phyloP scores from a whole-genome alignment of 2,888 invertebrate species.

The Diaprepes abbreviatus region DNA sequence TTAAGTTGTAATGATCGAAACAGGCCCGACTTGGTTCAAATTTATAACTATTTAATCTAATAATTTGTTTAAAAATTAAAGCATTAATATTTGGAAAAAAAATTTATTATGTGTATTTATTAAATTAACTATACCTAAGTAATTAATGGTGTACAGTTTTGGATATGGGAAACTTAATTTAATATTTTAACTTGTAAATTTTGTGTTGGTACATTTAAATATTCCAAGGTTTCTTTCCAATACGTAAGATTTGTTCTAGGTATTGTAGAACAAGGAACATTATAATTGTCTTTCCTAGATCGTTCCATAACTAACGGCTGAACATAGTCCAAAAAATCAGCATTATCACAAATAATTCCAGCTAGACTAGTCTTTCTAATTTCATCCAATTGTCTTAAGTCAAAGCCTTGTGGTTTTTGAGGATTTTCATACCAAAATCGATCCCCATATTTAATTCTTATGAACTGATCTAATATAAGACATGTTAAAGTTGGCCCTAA shows the following conservation, averaged over 20 bases:
- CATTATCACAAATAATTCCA: slow-evolving; percentile 82
- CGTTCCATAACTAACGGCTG: slow-evolving; percentile 81
- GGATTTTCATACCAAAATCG: slow-evolving; percentile 90
- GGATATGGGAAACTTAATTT: slow-evolving; percentile 17
- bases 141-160: no score
- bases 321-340: slow-evolving; percentile 74
- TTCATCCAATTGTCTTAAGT: slow-evolving; percentile 82
- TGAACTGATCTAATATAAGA: slow-evolving; percentile 87
- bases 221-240: slow-evolving; percentile 54
- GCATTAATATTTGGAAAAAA: no score
- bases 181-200: slow-evolving; percentile 20
- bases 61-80: no score
- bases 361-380: slow-evolving; percentile 83
- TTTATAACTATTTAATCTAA: no score
- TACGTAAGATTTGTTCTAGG: slow-evolving; percentile 67
- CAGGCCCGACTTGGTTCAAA: no score
- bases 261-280: slow-evolving; percentile 76
- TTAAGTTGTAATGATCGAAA: no score
- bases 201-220: slow-evolving; percentile 31
- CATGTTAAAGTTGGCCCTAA: slow-evolving; percentile 90
- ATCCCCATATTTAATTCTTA: slow-evolving; percentile 84
- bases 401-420: slow-evolving; percentile 76
- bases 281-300: slow-evolving; percentile 70
- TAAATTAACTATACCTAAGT: no score
- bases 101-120: no score